Evolutionary conservation across 1,140 invertebrate species (phyloP), one percentile per base, ranked within the genome.

Genomic region (Pachypsylla venusta): DNA sequence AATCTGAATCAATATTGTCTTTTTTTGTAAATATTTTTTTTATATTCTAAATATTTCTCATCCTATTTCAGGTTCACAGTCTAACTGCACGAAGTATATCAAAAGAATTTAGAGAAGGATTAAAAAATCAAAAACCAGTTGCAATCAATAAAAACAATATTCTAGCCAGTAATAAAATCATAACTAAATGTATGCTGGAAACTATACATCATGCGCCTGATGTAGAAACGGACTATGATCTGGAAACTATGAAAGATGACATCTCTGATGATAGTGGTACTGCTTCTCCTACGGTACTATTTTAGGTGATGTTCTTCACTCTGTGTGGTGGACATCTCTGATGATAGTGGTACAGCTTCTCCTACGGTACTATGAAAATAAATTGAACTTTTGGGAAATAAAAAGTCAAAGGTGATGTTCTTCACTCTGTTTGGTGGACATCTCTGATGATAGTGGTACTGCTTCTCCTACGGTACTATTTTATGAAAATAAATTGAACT

Each of bases 1-100:
- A n/a, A n/a, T n/a, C n/a, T n/a, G n/a, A n/a, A n/a, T n/a, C n/a
- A n/a, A n/a, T n/a, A n/a, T n/a, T n/a, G n/a, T n/a, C n/a, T n/a
- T n/a, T n/a, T n/a, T n/a, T n/a, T n/a, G n/a, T n/a, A n/a, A n/a
- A n/a, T n/a, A n/a, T n/a, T n/a, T n/a, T n/a, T n/a, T n/a, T n/a
- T n/a, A n/a, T n/a, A n/a, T n/a, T n/a, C n/a, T n/a, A n/a, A n/a
- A n/a, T n/a, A n/a, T n/a, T n/a, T n/a, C n/a, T n/a, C n/a, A n/a
- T n/a, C n/a, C n/a, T n/a, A n/a, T n/a, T n/a, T n/a, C 72, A 85
- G 70, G 82, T 87, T 70, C 83, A 88, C 69, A 88, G 85, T 71
- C 70, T 89, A 63, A 89, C 86, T 25, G 86, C 85, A n/a, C 75
- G 86, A 64, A 86, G 82, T 62, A 76, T 89, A 27, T 82, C 84